Base-by-base conservation (phyloP, 2,113 vertebrate species). In the Nothocercus julius region DNA sequence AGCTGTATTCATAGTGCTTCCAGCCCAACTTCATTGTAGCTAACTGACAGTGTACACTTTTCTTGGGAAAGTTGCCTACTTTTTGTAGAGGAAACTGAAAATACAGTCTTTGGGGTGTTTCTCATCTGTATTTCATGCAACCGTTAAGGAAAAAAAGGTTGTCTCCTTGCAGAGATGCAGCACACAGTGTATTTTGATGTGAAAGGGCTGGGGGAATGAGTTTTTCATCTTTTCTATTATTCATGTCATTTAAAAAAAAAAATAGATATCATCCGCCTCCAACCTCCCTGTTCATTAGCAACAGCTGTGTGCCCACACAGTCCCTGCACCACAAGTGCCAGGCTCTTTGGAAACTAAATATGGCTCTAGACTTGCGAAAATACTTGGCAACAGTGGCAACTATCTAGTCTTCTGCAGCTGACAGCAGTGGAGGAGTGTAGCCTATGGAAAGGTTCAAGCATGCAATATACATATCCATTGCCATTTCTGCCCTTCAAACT, bases 331-430 rank as follows among this genome's bases (percentile, higher is more conserved):
- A 38, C 61, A 21, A n/a, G 72, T 66, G 61, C 75, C 34, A 61
- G 73, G 70, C 45, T 93, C 79, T 85, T 95, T 49, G 44, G 68
- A 95, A 93, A 77, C 44, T 69, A 94, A 21, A 61, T 61, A 72
- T 13, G 59, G 9, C 25, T 61, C 51, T 85, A 2, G 73, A 49
- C n/a, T 78, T 79, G n/a, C 72, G 58, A 32, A 47, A 66, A 63
- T 36, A 64, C 59, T 85, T 85, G 28, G 78, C 61, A 83, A 58
- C 10, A 14, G 12, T 14, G 13, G 20, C 74, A 89, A 21, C 53
- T 51, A 14, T 61, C 51, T 66, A 45, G 79, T 95, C 51, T 38
- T 82, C 13, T 85, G 45, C 64, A 54, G 44, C 53, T 74, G 27
- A 59, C 40, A 54, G 38, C 34, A 56, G 24, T 70, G 40, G 24